Percentiles rank a stretch among this genome's conserved stretches.
Evolutionary conservation across 2,113 vertebrate genomes (phyloP).

Genomic region (Macaca fascicularis): DNA sequence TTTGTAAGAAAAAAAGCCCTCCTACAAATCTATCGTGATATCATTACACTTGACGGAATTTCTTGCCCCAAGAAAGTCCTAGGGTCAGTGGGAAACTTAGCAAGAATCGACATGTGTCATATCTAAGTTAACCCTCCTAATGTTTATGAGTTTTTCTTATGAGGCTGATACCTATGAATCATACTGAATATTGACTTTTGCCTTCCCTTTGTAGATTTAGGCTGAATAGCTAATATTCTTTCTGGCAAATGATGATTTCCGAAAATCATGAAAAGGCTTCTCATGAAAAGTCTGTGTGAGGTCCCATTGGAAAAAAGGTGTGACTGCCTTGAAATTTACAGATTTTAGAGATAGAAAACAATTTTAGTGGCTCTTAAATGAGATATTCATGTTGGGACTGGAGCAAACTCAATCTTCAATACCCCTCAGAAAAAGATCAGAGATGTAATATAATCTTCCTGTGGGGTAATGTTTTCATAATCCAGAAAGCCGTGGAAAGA

Average conservation of each 20-base stretch:
- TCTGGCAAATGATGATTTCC: slow-evolving; percentile 26
- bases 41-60: slow-evolving; percentile 19
- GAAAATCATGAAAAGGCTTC: slow-evolving; percentile 12
- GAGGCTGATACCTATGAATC: neutral
- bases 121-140: neutral
- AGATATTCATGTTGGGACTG: slow-evolving; percentile 21
- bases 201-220: neutral
- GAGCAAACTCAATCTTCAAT: neutral
- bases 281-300: slow-evolving; percentile 47
- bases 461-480: slow-evolving; percentile 35
- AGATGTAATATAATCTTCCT: neutral
- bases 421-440: slow-evolving; percentile 14
- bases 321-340: neutral
- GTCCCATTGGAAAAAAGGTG: neutral
- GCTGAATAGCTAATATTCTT: slow-evolving; percentile 10
- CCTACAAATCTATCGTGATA: neutral
- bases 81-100: neutral
- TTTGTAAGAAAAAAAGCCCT: slow-evolving; percentile 9
- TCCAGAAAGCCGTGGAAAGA: slow-evolving; percentile 7
- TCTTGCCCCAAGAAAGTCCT: neutral
- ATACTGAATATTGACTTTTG: neutral
- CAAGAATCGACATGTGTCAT: slow-evolving; percentile 17
- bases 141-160: neutral
- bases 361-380: slow-evolving; percentile 38
- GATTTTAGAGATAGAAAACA: slow-evolving; percentile 43